Percentiles rank a stretch among this genome's conserved stretches.
phyloP scores from a whole-genome alignment of 30 jellyfish, hydroid and myxozoan species.

The Chrysaora quinquecirrha region DNA sequence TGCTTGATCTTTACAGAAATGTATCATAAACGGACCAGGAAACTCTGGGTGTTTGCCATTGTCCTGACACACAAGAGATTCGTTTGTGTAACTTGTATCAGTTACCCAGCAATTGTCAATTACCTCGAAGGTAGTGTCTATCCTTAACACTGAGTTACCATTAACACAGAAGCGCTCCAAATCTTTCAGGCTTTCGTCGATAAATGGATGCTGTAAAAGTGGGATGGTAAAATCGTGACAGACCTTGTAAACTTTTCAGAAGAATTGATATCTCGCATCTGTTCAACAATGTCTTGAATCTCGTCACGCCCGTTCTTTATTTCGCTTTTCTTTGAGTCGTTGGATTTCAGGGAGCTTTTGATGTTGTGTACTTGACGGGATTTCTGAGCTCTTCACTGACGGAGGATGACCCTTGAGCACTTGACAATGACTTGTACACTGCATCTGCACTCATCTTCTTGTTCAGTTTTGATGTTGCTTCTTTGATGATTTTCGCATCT shows the following conservation, averaged over 20 bases:
- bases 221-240: conserved; percentile 7
- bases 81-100: conserved; percentile 29
- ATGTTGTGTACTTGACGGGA: conserved; percentile 35
- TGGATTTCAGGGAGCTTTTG: background rate
- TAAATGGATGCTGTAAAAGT: background rate
- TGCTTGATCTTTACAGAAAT: conserved; percentile 9
- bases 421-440: background rate
- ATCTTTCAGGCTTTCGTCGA: conserved; percentile 12
- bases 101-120: conserved; percentile 18
- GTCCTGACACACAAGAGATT: background rate
- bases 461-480: background rate
- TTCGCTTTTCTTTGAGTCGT: background rate
- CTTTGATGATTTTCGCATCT: conserved; percentile 6
- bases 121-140: conserved; percentile 18
- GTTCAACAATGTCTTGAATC: background rate
- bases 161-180: conserved; percentile 1
- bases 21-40: conserved; percentile 18
- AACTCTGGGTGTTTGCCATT: conserved; percentile 20
- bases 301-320: background rate
- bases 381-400: conserved; percentile 49
- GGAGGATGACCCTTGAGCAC: background rate
- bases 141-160: conserved; percentile 1
- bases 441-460: background rate
- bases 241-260: background rate
- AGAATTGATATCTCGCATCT: background rate